A percentile compares a stretch with the other conserved stretches of the same genome.
These are phyloP conservation scores for Salarias fasciatus DNA, from an alignment of 2,797 vertebrate genomes.

Conservation along the genomic window DNA sequence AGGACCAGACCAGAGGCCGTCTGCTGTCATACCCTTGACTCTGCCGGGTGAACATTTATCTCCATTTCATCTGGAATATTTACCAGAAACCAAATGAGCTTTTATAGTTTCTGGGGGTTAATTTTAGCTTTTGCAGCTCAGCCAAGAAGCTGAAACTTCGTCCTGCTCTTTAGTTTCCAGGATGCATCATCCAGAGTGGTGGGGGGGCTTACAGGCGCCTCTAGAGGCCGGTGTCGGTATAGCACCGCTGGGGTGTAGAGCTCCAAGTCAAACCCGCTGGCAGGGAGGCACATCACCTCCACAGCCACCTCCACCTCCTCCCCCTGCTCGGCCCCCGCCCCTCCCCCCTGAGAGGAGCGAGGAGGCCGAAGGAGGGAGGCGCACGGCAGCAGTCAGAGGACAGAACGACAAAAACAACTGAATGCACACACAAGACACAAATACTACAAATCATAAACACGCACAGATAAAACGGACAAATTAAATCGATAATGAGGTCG, in stretches of 20 bases:
- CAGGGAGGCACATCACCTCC: conserved; percentile 78
- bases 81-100: neutral
- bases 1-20: conserved; percentile 7
- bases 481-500: conserved; percentile 38
- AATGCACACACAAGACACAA: conserved; percentile 41
- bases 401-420: conserved; percentile 42
- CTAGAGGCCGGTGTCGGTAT: conserved; percentile 78
- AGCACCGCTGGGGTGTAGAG: conserved; percentile 81
- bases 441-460: conserved; percentile 57
- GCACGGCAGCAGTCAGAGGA: conserved; percentile 40
- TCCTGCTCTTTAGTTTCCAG: conserved; percentile 22
- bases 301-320: conserved; percentile 64
- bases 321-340: conserved; percentile 48
- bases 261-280: conserved; percentile 73
- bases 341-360: conserved; percentile 58
- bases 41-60: no score
- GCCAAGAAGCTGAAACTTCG: conserved; percentile 25
- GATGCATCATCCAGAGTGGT: no score
- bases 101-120: neutral
- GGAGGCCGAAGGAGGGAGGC: conserved; percentile 29
- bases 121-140: conserved; percentile 50
- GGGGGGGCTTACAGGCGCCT: conserved; percentile 84
- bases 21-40: no score
- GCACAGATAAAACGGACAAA: conserved; percentile 26
- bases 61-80: no score